A percentile compares a stretch with the other conserved stretches of the same genome.
These are phyloP conservation scores for Bhutanitis thaidina DNA, from an alignment of 2,888 invertebrate species.

Conservation along the genomic window DNA sequence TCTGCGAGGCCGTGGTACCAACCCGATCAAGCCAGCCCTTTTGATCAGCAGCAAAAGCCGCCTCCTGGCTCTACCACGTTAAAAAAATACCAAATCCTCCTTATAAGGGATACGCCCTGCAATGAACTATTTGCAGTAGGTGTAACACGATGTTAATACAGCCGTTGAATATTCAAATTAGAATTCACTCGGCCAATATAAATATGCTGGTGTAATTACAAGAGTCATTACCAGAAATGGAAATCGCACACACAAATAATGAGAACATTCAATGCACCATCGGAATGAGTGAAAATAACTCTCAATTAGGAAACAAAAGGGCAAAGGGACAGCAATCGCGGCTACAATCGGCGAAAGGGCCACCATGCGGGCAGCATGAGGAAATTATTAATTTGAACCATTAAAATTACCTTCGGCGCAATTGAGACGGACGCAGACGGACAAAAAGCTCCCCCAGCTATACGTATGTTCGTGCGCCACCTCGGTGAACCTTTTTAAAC, in stretches of 20 bases:
- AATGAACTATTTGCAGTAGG: too few species aligned
- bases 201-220: too few species aligned
- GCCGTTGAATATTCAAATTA: too few species aligned
- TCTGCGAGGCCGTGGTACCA: too few species aligned
- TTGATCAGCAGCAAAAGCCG: too few species aligned
- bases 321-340: slow-evolving; percentile 22
- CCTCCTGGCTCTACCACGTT: too few species aligned
- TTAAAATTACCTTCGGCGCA: slow-evolving; percentile 42
- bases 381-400: slow-evolving; percentile 47
- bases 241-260: slow-evolving; percentile 12
- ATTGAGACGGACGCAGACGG: slow-evolving; percentile 31
- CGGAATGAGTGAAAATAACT: slow-evolving; percentile 36
- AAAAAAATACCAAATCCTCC: too few species aligned
- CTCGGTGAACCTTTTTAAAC: slow-evolving; percentile 33
- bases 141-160: too few species aligned
- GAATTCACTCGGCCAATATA: too few species aligned
- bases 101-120: too few species aligned
- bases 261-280: slow-evolving; percentile 27
- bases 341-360: slow-evolving; percentile 27
- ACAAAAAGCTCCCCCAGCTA: slow-evolving; percentile 35
- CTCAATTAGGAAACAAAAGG: slow-evolving; percentile 36
- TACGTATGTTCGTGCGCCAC: slow-evolving; percentile 17
- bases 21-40: too few species aligned
- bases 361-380: slow-evolving; percentile 35
- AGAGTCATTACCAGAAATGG: background rate